Evolutionary conservation across 2,113 vertebrate genomes (phyloP).

Genomic region (Cygnus buccinator): DNA sequence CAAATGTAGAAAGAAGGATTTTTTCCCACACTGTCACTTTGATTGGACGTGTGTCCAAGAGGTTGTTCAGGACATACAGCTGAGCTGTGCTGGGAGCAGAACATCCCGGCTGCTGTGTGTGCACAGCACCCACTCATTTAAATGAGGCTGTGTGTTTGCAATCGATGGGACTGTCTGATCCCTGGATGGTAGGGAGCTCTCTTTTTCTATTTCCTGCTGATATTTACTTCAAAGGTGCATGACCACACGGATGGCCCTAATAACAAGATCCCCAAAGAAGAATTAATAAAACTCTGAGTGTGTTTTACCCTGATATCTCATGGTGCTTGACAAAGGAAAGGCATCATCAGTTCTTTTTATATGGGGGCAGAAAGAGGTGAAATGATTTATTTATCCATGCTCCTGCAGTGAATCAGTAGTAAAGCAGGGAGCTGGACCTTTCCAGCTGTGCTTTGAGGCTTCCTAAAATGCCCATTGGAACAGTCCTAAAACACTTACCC

Average conservation of each 20-base stretch:
- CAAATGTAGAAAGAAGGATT: neutral
- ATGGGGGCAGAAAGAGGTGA: slow-evolving; percentile 22
- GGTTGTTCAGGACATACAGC: neutral
- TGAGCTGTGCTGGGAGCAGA: neutral
- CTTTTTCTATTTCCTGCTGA: slow-evolving; percentile 36
- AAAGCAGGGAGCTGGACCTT: slow-evolving; percentile 7
- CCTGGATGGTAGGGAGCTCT: slow-evolving; percentile 4
- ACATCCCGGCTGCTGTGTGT: neutral
- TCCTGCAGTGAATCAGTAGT: neutral
- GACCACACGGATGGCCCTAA: slow-evolving; percentile 25
- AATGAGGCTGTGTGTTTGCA: slow-evolving; percentile 19
- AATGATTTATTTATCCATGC: slow-evolving; percentile 26
- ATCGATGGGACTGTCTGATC: slow-evolving; percentile 30
- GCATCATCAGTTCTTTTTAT: neutral
- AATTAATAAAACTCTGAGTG: slow-evolving; percentile 47
- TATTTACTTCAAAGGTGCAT: slow-evolving; percentile 54
- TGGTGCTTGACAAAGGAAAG: slow-evolving; percentile 29
- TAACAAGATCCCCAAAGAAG: slow-evolving; percentile 33
- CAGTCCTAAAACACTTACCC: neutral
- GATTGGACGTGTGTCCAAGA: neutral
- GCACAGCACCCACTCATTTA: neutral
- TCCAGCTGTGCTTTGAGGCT: slow-evolving; percentile 31
- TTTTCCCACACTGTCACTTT: neutral
- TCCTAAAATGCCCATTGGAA: neutral
- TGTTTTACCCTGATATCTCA: slow-evolving; percentile 25